phyloP scores from a whole-genome alignment of 2,797 vertebrate species.

The Coregonus suidteri region DNA sequence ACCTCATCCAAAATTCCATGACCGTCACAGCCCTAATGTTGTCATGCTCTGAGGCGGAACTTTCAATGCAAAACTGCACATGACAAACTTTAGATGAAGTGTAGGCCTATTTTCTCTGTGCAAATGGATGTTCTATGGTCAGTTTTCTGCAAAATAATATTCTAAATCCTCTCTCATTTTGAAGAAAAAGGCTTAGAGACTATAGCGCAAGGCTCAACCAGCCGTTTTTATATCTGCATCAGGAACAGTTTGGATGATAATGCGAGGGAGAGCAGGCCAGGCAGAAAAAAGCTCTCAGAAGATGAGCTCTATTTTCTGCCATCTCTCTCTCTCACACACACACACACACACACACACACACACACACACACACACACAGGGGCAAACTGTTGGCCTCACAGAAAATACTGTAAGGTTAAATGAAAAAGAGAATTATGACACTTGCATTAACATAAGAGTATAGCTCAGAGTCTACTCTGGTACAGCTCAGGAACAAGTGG shows the following conservation, averaged over 20 bases:
- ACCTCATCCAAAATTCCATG: too few species aligned
- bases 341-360: too few species aligned
- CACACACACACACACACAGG: too few species aligned
- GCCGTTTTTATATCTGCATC: slow-evolving; percentile 35
- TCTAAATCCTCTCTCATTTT: slow-evolving; percentile 27
- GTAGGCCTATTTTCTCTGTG: slow-evolving; percentile 29
- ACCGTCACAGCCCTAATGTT: too few species aligned
- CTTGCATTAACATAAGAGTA: too few species aligned
- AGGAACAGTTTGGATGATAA: slow-evolving; percentile 62
- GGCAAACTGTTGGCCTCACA: too few species aligned
- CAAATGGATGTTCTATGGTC: slow-evolving; percentile 40
- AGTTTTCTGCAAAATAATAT: slow-evolving; percentile 4
- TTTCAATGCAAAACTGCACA: slow-evolving; percentile 32
- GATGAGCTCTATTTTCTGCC: too few species aligned
- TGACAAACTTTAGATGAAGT: slow-evolving; percentile 26
- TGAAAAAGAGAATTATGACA: too few species aligned
- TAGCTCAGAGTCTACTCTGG: background rate
- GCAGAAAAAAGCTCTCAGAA: slow-evolving; percentile 49
- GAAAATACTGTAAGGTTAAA: too few species aligned
- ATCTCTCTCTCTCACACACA: too few species aligned
- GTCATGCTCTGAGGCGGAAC: slow-evolving; percentile 23
- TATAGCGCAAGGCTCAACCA: slow-evolving; percentile 55
- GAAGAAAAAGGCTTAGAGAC: slow-evolving; percentile 47
- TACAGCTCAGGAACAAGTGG: background rate
- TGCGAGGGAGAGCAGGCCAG: slow-evolving; percentile 61